phyloP scores from a whole-genome alignment of 2,888 invertebrate species.

The Helicoverpa assulta region DNA sequence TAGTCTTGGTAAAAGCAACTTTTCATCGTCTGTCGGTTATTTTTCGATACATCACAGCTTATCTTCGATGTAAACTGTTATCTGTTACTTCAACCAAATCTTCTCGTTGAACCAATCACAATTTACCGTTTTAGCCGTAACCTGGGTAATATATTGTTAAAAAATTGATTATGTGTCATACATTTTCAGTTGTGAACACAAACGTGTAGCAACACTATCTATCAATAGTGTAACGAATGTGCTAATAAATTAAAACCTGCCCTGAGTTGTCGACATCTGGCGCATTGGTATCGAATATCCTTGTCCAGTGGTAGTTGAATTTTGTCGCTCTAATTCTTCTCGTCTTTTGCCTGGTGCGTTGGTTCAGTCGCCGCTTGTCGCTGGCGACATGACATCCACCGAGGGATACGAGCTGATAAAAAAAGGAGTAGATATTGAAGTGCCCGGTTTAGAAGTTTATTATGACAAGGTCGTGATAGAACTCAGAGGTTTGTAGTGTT shows the following conservation, averaged over 20 bases:
- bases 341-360: conserved; percentile 76
- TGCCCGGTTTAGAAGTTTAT: conserved; percentile 89
- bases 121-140: conserved; percentile 54
- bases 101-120: conserved; percentile 69
- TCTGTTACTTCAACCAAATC: conserved; percentile 69
- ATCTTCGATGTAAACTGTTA: conserved; percentile 66
- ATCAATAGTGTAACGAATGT: conserved; percentile 58
- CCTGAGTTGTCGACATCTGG: conserved; percentile 85
- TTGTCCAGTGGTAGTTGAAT: conserved; percentile 83
- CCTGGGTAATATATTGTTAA: conserved; percentile 58
- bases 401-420: conserved; percentile 89
- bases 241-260: conserved; percentile 76
- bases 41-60: conserved; percentile 59
- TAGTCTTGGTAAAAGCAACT: conserved; percentile 21
- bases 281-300: conserved; percentile 87
- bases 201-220: conserved; percentile 31
- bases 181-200: conserved; percentile 35
- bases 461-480: conserved; percentile 91
- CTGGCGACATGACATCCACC: conserved; percentile 87
- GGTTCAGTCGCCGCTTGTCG: conserved; percentile 75
- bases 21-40: conserved; percentile 44
- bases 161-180: conserved; percentile 41
- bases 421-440: conserved; percentile 87
- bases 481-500: conserved; percentile 88
- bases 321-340: conserved; percentile 89